Percentiles rank a stretch among this genome's conserved stretches.
phyloP scores from a whole-genome alignment of 2,797 vertebrate species.

The Sebastes hubbsi region DNA sequence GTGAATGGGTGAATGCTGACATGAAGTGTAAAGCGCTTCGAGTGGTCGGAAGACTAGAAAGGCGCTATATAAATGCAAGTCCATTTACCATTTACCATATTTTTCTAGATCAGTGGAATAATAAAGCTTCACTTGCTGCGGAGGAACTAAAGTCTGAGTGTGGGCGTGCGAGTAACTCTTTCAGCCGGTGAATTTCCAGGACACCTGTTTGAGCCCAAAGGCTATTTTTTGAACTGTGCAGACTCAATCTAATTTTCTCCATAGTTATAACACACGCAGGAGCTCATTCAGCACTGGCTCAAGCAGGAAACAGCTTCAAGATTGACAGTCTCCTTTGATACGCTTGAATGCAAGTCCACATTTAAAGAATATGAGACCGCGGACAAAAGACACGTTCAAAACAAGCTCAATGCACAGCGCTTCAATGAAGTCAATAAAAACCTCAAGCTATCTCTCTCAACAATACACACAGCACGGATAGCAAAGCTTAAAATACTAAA shows the following conservation, averaged over 20 bases:
- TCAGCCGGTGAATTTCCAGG: background rate
- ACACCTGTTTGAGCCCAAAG: constrained; percentile 7
- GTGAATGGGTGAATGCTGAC: too few species aligned
- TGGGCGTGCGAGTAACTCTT: background rate
- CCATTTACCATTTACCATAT: background rate
- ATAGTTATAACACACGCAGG: constrained; percentile 3
- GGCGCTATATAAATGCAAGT: too few species aligned
- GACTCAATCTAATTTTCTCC: constrained; percentile 19
- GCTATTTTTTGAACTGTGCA: background rate
- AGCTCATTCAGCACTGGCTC: constrained; percentile 5
- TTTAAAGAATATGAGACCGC: constrained; percentile 28
- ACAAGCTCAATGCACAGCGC: constrained; percentile 18
- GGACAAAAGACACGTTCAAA: constrained; percentile 39
- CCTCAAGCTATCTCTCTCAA: constrained; percentile 29
- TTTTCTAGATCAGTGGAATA: background rate
- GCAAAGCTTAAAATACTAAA: constrained; percentile 31
- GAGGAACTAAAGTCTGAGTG: background rate
- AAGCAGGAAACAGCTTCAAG: constrained; percentile 20
- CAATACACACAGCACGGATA: constrained; percentile 31
- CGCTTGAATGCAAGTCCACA: constrained; percentile 12
- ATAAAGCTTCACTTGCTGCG: background rate
- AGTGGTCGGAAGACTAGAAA: too few species aligned
- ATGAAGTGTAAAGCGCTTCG: too few species aligned
- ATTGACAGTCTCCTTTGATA: constrained; percentile 43
- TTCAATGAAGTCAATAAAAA: constrained; percentile 36